Conservation (phyloP, 2,888 invertebrate genomes). For the Dorcus hopei region DNA sequence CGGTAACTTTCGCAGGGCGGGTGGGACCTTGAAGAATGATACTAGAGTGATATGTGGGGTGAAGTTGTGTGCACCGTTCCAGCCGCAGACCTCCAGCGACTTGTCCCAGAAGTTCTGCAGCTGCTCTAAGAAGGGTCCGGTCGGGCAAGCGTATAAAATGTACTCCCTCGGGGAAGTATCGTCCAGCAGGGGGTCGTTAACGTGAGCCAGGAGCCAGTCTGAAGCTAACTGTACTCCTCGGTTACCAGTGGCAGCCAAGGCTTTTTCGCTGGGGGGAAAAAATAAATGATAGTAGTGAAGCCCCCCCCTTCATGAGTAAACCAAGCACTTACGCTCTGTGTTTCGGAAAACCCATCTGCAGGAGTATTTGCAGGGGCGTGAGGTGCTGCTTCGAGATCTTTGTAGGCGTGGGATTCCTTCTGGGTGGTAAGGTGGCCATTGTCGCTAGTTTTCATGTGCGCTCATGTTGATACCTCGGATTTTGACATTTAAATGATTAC, state of each 20-base stretch:
- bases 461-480: slow-evolving; percentile 8
- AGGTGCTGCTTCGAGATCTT: slow-evolving; percentile 70
- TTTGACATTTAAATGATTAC: slow-evolving; percentile 36
- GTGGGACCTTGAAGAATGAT: slow-evolving; percentile 79
- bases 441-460: slow-evolving; percentile 5
- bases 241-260: slow-evolving; percentile 85
- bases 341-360: slow-evolving; percentile 87
- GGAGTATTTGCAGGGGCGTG: slow-evolving; percentile 74
- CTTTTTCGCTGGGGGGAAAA: slow-evolving; percentile 68
- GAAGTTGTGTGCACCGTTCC: slow-evolving; percentile 90
- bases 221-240: slow-evolving; percentile 84
- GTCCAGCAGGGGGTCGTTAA: slow-evolving; percentile 79
- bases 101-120: slow-evolving; percentile 75
- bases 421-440: slow-evolving; percentile 75
- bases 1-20: background rate
- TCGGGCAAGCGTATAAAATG: slow-evolving; percentile 83
- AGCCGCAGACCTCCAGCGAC: slow-evolving; percentile 69
- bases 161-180: slow-evolving; percentile 77
- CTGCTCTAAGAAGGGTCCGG: slow-evolving; percentile 69
- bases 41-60: slow-evolving; percentile 88
- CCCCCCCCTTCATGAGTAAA: background rate
- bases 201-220: slow-evolving; percentile 88
- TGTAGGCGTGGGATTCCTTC: slow-evolving; percentile 70
- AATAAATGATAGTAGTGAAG: slow-evolving; percentile 2
- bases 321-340: slow-evolving; percentile 75